These are phyloP conservation scores for Megastigmus dorsalis DNA, from an alignment of 2,888 invertebrate genomes.

Conservation along the genomic window DNA sequence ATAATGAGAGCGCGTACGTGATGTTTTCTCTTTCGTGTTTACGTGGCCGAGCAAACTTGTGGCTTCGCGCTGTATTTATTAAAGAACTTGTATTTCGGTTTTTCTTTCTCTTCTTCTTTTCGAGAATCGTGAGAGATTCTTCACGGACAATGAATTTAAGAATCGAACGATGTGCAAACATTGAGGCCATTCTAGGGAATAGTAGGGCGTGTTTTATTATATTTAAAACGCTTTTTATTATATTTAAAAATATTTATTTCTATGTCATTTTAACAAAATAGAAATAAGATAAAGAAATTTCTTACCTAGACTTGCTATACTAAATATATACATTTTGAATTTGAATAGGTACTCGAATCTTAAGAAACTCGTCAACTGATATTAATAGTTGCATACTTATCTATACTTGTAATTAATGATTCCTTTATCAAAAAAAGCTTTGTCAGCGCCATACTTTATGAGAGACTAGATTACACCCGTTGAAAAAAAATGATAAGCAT, in stretches of 20 bases:
- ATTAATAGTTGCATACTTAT: constrained; percentile 16
- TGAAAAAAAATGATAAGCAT: not conserved
- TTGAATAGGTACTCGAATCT: too few species aligned
- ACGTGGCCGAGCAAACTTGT: not conserved
- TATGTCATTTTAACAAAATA: not conserved
- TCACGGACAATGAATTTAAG: too few species aligned
- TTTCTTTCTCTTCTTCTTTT: not conserved
- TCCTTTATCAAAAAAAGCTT: not conserved
- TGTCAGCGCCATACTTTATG: too few species aligned
- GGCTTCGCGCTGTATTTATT: constrained; percentile 11
- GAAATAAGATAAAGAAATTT: too few species aligned
- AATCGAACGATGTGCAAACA: too few species aligned
- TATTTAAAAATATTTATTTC: not conserved
- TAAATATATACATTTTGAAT: too few species aligned
- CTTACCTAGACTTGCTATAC: too few species aligned
- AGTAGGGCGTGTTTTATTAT: too few species aligned
- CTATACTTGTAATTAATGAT: not conserved
- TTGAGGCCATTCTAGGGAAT: too few species aligned
- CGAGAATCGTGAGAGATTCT: too few species aligned
- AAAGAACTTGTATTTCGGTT: constrained; percentile 2
- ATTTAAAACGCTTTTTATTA: too few species aligned
- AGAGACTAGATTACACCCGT: too few species aligned
- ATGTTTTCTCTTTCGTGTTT: not conserved
- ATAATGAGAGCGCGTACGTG: not conserved
- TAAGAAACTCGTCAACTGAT: not conserved